phyloP scores from a whole-genome alignment of 1,140 invertebrate species.

The Microvelia longipes region DNA sequence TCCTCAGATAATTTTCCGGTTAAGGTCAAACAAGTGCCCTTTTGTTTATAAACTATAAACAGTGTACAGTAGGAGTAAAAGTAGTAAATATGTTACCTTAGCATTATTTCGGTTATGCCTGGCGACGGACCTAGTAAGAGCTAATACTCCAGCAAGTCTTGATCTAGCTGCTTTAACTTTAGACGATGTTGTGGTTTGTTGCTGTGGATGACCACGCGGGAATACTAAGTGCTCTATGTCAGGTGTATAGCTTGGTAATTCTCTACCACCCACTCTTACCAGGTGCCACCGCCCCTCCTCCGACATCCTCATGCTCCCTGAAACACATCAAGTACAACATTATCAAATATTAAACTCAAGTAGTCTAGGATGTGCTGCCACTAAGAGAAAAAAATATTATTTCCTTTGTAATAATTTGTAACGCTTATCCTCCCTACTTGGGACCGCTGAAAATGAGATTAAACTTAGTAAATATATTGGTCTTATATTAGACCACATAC shows the following conservation, averaged over 20 bases:
- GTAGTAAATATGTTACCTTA: conserved; percentile 13
- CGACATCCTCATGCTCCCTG: conserved; percentile 12
- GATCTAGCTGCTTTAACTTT: conserved; percentile 24
- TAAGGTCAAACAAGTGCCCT: too few relatives aligned
- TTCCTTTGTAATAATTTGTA: too few relatives aligned
- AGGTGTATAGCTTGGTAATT: conserved; percentile 35
- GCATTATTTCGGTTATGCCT: conserved; percentile 13
- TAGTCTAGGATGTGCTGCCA: too few relatives aligned
- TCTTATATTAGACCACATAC: too few relatives aligned
- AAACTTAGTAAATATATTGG: too few relatives aligned
- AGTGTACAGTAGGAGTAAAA: too few relatives aligned
- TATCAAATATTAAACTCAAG: background rate
- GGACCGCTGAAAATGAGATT: too few relatives aligned
- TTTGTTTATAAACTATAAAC: too few relatives aligned
- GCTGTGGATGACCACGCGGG: conserved; percentile 24
- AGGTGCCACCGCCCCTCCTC: conserved; percentile 8
- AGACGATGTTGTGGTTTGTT: background rate
- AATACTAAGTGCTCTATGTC: conserved; percentile 43
- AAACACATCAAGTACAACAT: background rate
- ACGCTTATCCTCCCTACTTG: too few relatives aligned
- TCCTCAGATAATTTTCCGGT: too few relatives aligned
- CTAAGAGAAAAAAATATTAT: too few relatives aligned
- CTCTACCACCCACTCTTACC: conserved; percentile 2
- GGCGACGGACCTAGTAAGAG: conserved; percentile 25
- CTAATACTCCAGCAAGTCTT: conserved; percentile 38